Percentiles rank a stretch among this genome's conserved stretches.
Evolutionary conservation across 2,113 vertebrate genomes (phyloP).

Genomic region (Triplophysa siluroides): DNA sequence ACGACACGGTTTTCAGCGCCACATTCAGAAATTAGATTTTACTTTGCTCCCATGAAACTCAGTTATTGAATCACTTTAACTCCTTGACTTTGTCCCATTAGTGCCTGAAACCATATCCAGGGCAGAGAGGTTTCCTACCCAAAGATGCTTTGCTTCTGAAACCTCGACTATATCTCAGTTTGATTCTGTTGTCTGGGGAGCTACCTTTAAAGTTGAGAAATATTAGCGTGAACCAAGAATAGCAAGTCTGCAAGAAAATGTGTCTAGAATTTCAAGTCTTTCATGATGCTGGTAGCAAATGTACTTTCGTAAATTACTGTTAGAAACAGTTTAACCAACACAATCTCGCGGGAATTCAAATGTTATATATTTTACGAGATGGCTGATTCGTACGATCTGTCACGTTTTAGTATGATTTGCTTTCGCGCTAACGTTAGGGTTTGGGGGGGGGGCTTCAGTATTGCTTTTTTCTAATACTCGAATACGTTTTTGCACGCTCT

Average conservation of each 20-base stretch:
- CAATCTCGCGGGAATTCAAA: too few relatives aligned
- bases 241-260: conserved; percentile 29
- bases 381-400: too few relatives aligned
- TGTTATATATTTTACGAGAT: too few relatives aligned
- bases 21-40: conserved; percentile 37
- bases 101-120: conserved; percentile 32
- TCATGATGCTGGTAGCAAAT: conserved; percentile 12
- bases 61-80: conserved; percentile 43
- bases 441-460: too few relatives aligned
- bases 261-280: conserved; percentile 40
- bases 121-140: conserved; percentile 35
- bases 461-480: too few relatives aligned
- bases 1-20: conserved; percentile 35
- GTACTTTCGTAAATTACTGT: too few relatives aligned
- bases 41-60: conserved; percentile 25
- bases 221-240: conserved; percentile 35
- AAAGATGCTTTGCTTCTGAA: conserved; percentile 14
- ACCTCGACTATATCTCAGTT: conserved; percentile 16
- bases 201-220: conserved; percentile 34
- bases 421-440: too few relatives aligned
- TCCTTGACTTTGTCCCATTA: conserved; percentile 9
- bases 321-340: too few relatives aligned
- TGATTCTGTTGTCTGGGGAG: conserved; percentile 30
- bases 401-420: too few relatives aligned
- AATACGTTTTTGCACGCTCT: too few relatives aligned